Evolutionary conservation across 2,113 vertebrate genomes (phyloP).

Genomic region (Butastur rufipennis): DNA sequence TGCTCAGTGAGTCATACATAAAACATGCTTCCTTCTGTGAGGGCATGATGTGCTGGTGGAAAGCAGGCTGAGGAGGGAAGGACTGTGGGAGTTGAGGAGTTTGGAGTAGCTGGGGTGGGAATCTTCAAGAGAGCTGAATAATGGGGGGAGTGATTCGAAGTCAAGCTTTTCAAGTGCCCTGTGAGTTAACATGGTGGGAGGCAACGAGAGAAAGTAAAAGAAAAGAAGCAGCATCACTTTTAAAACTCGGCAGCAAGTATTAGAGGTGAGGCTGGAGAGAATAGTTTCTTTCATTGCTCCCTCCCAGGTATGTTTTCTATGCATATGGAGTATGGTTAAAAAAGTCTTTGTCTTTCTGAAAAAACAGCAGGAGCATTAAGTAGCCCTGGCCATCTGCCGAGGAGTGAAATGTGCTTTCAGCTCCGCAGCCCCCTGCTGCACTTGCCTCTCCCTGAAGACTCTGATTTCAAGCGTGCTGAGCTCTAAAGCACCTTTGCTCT

Average conservation of each 20-base stretch:
- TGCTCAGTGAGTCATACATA: conserved; percentile 20
- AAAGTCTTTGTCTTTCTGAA: neutral
- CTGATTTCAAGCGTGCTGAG: neutral
- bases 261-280: neutral
- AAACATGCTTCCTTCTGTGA: neutral
- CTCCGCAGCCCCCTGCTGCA: neutral
- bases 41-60: neutral
- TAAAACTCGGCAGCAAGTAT: neutral
- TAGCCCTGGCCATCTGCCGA: neutral
- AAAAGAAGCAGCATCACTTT: neutral
- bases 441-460: neutral
- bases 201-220: neutral
- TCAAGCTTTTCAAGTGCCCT: neutral
- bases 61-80: neutral
- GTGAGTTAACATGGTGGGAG: neutral
- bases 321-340: neutral
- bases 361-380: neutral
- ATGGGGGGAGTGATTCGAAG: neutral
- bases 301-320: neutral
- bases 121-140: neutral
- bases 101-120: neutral
- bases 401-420: neutral
- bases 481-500: neutral
- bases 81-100: neutral
- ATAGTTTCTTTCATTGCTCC: neutral